Base-by-base conservation (phyloP, 1,140 invertebrate genomes). In the Drosophila prosaltans region DNA sequence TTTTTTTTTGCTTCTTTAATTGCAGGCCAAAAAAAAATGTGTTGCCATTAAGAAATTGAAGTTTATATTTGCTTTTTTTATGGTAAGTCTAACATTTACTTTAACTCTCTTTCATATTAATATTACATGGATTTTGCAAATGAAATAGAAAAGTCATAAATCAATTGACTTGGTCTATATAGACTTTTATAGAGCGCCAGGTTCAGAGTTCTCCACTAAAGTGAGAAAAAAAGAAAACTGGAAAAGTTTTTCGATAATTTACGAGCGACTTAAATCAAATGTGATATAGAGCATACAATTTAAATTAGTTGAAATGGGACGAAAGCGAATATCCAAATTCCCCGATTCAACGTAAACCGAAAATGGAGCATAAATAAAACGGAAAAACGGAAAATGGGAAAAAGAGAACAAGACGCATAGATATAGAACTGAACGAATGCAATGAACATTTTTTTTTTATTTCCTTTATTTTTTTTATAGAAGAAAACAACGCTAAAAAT, bases 221-320 rank as follows among this genome's bases (percentile, higher is more conserved):
- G 6, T 48, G 45, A 48, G 45, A 48, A 16, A 16, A 16, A 16
- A 16, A 16, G 16, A 16, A 16, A 9, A 48, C 16, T 2, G 16
- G 70, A 73, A 59, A 65, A 59, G 57, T 57, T 64, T 69, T 67
- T 30, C 28, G 62, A 43, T 80, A 75, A 86, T 81, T 84, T 85
- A 78, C 78, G 63, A 64, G 58, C 21, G 71, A 61, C 69, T 48
- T 63, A 60, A 72, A 80, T 54, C 41, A 58, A 70, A 78, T 70
- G 64, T 65, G 64, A 85, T 86, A 60, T 75, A 86, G 82, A 86
- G 78, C 81, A 71, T 86, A 78, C 58, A 45, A 79, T 86, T 81
- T 86, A 85, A 81, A 86, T 81, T 78, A 85, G 81, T 81, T 43
- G 67, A 74, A 78, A 76, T 75, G 68, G 28, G 41, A 26, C 40